Percentiles rank a stretch among this genome's conserved stretches.
These are phyloP conservation scores for Drosophila phalerata DNA, from an alignment of 2,888 invertebrate genomes.

Conservation along the genomic window DNA sequence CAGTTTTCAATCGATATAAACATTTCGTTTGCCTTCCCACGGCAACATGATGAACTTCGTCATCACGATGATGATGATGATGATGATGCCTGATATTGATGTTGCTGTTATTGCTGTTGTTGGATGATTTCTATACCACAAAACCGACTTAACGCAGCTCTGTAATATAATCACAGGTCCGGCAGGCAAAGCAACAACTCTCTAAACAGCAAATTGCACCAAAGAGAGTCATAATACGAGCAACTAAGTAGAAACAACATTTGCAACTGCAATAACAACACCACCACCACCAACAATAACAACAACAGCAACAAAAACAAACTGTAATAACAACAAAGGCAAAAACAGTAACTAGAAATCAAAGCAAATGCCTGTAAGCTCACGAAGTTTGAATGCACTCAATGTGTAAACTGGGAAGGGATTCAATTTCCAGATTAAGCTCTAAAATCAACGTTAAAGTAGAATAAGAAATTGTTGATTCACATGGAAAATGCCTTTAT, in stretches of 20 bases:
- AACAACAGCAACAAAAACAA: conserved; percentile 39
- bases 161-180: conserved; percentile 68
- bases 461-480: conserved; percentile 18
- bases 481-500: conserved; percentile 19
- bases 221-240: conserved; percentile 72
- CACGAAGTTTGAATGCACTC: conserved; percentile 48
- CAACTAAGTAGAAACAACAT: conserved; percentile 63
- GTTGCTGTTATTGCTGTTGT: conserved; percentile 15
- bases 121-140: conserved; percentile 45
- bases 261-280: conserved; percentile 50
- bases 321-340: conserved; percentile 35
- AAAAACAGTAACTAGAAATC: conserved; percentile 52
- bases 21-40: conserved; percentile 67
- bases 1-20: conserved; percentile 38
- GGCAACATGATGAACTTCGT: conserved; percentile 33
- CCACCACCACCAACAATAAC: conserved; percentile 15
- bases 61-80: conserved; percentile 21
- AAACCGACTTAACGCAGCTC: conserved; percentile 27
- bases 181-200: conserved; percentile 50
- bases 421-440: conserved; percentile 11
- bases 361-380: conserved; percentile 9
- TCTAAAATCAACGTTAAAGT: conserved; percentile 8
- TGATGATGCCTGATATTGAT: conserved; percentile 10
- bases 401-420: background rate
- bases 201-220: conserved; percentile 62